These are phyloP conservation scores for Leptopilina boulardi DNA, from an alignment of 1,140 invertebrate genomes.

Conservation along the genomic window DNA sequence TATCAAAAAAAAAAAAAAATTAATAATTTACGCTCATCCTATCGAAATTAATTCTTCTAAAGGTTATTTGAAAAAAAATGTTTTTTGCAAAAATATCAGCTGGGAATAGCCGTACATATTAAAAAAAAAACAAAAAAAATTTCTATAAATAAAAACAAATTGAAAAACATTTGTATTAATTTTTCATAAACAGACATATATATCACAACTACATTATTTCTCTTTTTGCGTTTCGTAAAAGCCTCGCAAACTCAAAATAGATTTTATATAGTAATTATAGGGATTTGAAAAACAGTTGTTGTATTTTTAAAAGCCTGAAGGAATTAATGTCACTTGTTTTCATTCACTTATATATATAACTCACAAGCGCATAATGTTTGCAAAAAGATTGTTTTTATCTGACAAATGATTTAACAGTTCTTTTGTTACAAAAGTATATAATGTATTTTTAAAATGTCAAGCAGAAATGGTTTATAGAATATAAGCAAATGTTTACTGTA, in stretches of 20 bases:
- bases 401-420: constrained; percentile 4
- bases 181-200: not conserved
- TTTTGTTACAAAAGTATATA: not conserved
- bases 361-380: not conserved
- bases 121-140: no score
- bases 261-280: not conserved
- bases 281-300: not conserved
- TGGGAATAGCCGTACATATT: no score
- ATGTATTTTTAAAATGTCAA: constrained; percentile 1
- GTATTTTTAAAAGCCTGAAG: not conserved
- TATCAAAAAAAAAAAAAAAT: no score
- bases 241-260: not conserved
- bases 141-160: not conserved
- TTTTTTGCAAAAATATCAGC: no score
- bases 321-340: not conserved
- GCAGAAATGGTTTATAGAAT: not conserved
- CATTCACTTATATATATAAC: not conserved
- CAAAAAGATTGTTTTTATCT: constrained; percentile 11
- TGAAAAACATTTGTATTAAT: not conserved
- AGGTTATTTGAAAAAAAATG: not conserved
- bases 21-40: not conserved
- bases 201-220: no score
- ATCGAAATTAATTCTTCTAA: not conserved
- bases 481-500: not conserved
- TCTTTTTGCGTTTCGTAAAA: constrained; percentile 1